Evolutionary conservation across 2,797 vertebrate genomes (phyloP).

Genomic region (Meda fulgida): DNA sequence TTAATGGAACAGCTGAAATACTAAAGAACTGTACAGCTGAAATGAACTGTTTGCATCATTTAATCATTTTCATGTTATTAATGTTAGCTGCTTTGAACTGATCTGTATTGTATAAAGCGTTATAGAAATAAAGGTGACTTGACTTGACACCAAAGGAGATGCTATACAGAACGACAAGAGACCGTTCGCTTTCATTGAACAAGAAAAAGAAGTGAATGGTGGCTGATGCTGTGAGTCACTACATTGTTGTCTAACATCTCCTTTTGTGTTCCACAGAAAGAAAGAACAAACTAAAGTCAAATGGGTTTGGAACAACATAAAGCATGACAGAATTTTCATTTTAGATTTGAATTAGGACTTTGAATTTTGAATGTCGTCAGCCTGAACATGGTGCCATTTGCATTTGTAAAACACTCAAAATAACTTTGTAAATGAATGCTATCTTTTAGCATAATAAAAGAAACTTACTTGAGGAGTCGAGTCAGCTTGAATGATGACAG

Average conservation of each 20-base stretch:
- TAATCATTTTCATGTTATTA: too few relatives aligned
- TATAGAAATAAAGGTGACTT: too few relatives aligned
- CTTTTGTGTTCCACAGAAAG: neutral
- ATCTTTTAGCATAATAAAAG: neutral
- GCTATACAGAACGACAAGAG: neutral
- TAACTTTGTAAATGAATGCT: neutral
- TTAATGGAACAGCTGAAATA: neutral
- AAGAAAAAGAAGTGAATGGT: neutral
- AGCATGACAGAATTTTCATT: neutral
- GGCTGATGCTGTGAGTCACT: neutral
- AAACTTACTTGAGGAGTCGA: slow-evolving; percentile 31
- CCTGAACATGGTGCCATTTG: neutral
- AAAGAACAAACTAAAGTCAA: neutral
- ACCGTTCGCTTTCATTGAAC: neutral
- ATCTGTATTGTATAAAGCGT: too few relatives aligned
- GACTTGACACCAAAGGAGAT: neutral
- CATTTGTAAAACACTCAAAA: neutral
- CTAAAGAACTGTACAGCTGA: too few relatives aligned
- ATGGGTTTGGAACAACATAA: neutral
- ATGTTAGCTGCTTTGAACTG: too few relatives aligned
- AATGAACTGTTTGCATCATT: too few relatives aligned
- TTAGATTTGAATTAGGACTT: neutral
- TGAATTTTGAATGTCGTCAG: neutral
- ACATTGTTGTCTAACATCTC: neutral
- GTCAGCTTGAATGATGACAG: neutral